Evolutionary conservation across 1,140 invertebrate genomes (phyloP).

Genomic region (Drosophila melanica): DNA sequence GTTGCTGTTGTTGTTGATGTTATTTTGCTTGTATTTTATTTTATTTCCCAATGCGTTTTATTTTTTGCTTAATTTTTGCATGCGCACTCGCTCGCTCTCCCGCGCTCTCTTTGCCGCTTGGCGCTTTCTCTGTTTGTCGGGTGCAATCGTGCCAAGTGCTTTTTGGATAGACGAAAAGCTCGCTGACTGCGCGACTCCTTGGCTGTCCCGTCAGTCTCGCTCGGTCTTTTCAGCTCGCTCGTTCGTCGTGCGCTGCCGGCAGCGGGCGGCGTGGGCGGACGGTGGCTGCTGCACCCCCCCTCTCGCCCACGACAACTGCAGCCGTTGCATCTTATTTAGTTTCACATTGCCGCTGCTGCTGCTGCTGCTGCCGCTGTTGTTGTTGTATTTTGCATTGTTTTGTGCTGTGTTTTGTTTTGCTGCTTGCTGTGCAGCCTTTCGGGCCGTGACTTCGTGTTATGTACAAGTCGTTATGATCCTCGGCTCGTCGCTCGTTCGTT

Average conservation of each 20-base stretch:
- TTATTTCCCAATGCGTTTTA: conserved; percentile 64
- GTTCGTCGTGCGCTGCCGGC: conserved; percentile 75
- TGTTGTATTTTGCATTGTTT: conserved; percentile 81
- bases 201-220: conserved; percentile 72
- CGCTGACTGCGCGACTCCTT: conserved; percentile 62
- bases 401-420: conserved; percentile 83
- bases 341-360: conserved; percentile 66
- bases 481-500: conserved; percentile 71
- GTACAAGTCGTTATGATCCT: conserved; percentile 71
- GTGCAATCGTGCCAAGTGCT: conserved; percentile 31
- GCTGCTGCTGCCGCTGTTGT: conserved; percentile 52
- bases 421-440: conserved; percentile 62
- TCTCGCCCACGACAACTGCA: conserved; percentile 13
- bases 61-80: conserved; percentile 33
- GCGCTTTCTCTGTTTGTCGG: conserved; percentile 23
- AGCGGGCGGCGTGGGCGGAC: conserved; percentile 39
- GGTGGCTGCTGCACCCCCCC: conserved; percentile 8
- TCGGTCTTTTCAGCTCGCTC: conserved; percentile 80
- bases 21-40: conserved; percentile 83
- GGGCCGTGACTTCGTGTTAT: conserved; percentile 78
- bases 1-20: conserved; percentile 73
- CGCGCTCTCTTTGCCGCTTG: conserved; percentile 3
- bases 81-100: conserved; percentile 46
- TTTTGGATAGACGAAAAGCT: conserved; percentile 30
- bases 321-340: conserved; percentile 77